Evolutionary conservation across 2,888 invertebrate genomes (phyloP).

Genomic region (Minunthozetes semirufus): DNA sequence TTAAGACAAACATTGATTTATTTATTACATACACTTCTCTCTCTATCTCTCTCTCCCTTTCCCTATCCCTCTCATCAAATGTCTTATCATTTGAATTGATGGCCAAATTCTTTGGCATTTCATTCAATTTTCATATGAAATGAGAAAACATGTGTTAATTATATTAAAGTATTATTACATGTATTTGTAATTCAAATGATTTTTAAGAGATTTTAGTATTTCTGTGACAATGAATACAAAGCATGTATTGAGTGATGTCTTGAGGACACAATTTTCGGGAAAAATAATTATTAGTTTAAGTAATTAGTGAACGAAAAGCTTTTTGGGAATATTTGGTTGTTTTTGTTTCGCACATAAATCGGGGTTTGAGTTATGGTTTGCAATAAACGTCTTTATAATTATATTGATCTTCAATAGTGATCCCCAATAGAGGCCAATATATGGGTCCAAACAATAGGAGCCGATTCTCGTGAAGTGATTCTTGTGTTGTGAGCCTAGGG

Average conservation of each 20-base stretch:
- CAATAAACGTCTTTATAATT: slow-evolving; percentile 19
- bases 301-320: not conserved
- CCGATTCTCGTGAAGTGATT: not conserved
- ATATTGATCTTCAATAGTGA: too few species aligned
- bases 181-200: not conserved
- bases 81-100: not conserved
- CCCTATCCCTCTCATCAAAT: too few species aligned
- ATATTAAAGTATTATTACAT: too few species aligned
- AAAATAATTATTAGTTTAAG: slow-evolving; percentile 14
- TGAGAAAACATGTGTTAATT: too few species aligned
- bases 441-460: not conserved
- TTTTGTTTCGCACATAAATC: not conserved
- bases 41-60: too few species aligned
- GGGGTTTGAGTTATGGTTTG: slow-evolving; percentile 12
- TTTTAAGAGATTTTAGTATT: not conserved
- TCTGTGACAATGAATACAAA: not conserved
- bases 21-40: not conserved
- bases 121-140: not conserved
- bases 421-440: too few species aligned
- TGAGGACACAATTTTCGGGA: not conserved
- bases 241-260: not conserved
- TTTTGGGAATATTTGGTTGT: not conserved
- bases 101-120: not conserved
- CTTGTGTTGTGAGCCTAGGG: not conserved
- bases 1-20: slow-evolving; percentile 2